Percentiles rank a stretch among this genome's conserved stretches.
Evolutionary conservation across 2,113 vertebrate species (phyloP).

Genomic region (Gavialis gangeticus): DNA sequence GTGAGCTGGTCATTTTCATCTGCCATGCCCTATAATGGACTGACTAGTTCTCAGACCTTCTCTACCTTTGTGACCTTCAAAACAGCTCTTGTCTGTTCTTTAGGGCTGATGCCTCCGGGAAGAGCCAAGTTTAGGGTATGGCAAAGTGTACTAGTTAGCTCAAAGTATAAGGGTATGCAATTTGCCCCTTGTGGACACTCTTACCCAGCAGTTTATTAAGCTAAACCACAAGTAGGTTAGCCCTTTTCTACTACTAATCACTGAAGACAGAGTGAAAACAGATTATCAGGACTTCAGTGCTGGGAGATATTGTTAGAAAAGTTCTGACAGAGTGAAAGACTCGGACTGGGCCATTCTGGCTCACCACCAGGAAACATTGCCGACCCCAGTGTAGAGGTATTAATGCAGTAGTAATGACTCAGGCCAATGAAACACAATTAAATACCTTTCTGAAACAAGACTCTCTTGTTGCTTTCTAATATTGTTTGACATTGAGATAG

Average conservation of each 20-base stretch:
- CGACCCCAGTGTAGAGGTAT: not conserved
- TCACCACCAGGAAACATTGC: too few relatives aligned
- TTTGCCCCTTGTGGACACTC: too few relatives aligned
- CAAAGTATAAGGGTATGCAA: too few relatives aligned
- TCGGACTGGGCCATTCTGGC: too few relatives aligned
- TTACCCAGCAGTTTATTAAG: too few relatives aligned
- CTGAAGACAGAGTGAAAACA: too few relatives aligned
- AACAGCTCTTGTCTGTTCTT: constrained; percentile 1
- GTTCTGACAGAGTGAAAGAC: too few relatives aligned
- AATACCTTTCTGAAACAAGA: not conserved
- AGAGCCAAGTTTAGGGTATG: not conserved
- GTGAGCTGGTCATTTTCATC: constrained; percentile 15
- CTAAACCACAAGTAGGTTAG: too few relatives aligned
- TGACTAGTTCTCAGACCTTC: not conserved
- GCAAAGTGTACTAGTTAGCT: too few relatives aligned
- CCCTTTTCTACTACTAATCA: too few relatives aligned
- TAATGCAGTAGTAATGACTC: not conserved
- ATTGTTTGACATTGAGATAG: not conserved
- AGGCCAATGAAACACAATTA: not conserved
- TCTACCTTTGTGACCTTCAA: constrained; percentile 14
- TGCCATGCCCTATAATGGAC: not conserved
- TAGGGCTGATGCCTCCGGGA: not conserved
- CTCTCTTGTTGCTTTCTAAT: constrained; percentile 6
- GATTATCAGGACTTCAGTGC: too few relatives aligned
- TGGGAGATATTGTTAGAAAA: too few relatives aligned